Evolutionary conservation across 1,140 invertebrate species (phyloP), one percentile per base, ranked within the genome.

Genomic region (Drosophila athabasca): DNA sequence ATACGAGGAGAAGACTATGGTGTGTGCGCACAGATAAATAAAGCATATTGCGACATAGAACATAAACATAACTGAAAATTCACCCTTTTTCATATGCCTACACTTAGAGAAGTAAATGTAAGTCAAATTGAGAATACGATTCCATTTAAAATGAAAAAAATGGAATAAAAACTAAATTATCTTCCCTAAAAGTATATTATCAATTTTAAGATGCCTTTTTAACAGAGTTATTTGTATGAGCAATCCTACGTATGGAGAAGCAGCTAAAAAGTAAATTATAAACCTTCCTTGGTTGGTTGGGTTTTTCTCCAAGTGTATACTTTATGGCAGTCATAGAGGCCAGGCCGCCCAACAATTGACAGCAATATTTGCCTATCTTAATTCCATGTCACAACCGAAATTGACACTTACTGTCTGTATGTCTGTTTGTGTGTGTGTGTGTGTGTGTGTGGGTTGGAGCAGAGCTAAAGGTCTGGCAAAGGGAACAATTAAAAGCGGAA

Each of bases 311-410:
- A 11, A 13, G 35, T 78, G 55, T 76, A 41, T 72, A 52, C 88
- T 88, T 88, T 83, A 83, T 78, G 64, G 74, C 58, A 62, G 83
- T 70, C 83, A 76, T 67, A 76, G 66, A 79, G 39, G 69, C 31
- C 29, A 31, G 13, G 22, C 46, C 69, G 73, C 57, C 62, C 57
- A 72, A 46, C 79, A 79, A 75, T 79, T 79, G 83, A 83, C 83
- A 87, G 79, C 58, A 75, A 54, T 83, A 59, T 66, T 68, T 52
- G 76, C 70, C 79, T 88, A 87, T 87, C 83, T 87, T 87, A 87
- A 87, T 87, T 83, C 87, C 76, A 45, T 88, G 83, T 87, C 83
- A 87, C 62, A 87, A 65, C 55, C 73, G 29, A 73, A 83, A 87
- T 87, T 88, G 83, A 75, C 83, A 88, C 79, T 73, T 62, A 49